These are phyloP conservation scores for Montipora foliosa DNA, from an alignment of 64 coral and sea anemone species.

Conservation along the genomic window DNA sequence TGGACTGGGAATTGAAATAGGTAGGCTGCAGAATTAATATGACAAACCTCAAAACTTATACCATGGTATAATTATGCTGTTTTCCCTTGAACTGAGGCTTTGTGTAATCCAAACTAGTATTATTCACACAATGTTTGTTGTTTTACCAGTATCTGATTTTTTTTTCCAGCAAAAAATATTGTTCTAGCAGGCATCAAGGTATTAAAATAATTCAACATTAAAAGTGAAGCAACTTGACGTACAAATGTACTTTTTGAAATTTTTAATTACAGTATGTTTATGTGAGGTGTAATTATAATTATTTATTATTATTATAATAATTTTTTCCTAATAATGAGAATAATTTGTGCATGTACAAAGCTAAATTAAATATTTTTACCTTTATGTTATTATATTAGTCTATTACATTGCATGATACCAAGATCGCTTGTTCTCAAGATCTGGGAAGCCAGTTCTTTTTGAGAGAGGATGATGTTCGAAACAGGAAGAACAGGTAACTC, in stretches of 20 bases:
- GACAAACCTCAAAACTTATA: too few species aligned
- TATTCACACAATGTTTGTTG: not conserved
- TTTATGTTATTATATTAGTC: constrained; percentile 70
- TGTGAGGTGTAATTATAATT: too few species aligned
- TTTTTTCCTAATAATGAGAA: too few species aligned
- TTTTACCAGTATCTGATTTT: not conserved
- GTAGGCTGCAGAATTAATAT: constrained; percentile 15
- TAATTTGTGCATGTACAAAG: too few species aligned
- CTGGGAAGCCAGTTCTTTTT: constrained; percentile 92
- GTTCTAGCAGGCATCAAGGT: constrained; percentile 98
- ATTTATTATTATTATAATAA: too few species aligned
- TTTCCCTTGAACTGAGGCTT: too few species aligned
- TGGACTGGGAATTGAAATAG: constrained; percentile 95
- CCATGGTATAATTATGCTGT: too few species aligned
- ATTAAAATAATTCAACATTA: too few species aligned
- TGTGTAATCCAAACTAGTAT: not conserved
- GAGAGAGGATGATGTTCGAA: constrained; percentile 70
- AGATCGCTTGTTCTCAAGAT: constrained; percentile 53
- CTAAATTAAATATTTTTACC: not conserved
- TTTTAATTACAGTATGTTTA: too few species aligned
- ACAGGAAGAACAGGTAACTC: constrained; percentile 80
- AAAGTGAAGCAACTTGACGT: too few species aligned
- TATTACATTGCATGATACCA: constrained; percentile 88
- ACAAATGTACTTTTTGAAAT: too few species aligned
- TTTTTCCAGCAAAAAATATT: constrained; percentile 87